A percentile compares a stretch with the other conserved stretches of the same genome.
These are phyloP conservation scores for Clistopyga incitator DNA, from an alignment of 2,888 invertebrate species.

Conservation along the genomic window DNA sequence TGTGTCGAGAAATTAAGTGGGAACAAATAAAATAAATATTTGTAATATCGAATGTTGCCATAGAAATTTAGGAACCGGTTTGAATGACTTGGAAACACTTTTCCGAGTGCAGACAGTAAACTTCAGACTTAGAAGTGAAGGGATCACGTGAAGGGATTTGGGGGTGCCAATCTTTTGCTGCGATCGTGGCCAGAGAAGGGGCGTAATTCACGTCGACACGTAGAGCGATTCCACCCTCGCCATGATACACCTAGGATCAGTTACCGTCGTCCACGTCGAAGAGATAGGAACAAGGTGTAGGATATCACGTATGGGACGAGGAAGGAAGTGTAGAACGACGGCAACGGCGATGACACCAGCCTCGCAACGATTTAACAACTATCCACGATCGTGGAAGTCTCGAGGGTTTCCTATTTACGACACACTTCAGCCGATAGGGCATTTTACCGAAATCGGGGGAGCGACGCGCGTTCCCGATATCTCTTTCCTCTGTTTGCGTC, in stretches of 20 bases:
- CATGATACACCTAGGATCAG: not conserved
- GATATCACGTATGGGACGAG: conserved; percentile 5
- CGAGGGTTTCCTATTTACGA: conserved; percentile 60
- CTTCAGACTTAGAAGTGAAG: not conserved
- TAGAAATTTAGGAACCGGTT: no score
- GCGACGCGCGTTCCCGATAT: conserved; percentile 3
- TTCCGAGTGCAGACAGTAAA: not conserved
- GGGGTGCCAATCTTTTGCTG: not conserved
- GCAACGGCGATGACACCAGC: conserved; percentile 19
- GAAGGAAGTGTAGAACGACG: not conserved
- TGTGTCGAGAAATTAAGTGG: no score
- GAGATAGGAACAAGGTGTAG: conserved; percentile 26
- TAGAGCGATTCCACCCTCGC: no score
- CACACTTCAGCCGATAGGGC: conserved; percentile 48
- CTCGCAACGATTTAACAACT: conserved; percentile 49
- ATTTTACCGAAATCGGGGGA: conserved; percentile 51
- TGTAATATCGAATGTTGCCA: no score
- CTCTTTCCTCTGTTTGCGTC: conserved; percentile 25
- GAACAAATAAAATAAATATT: no score
- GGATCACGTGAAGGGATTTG: conserved; percentile 16
- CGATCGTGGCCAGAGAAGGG: conserved; percentile 1
- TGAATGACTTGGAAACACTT: no score
- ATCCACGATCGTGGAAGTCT: conserved; percentile 49
- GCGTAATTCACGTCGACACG: conserved; percentile 21
- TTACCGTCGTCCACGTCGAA: not conserved